Evolutionary conservation across 1,140 invertebrate genomes (phyloP).

Genomic region (Drosophila punjabiensis): DNA sequence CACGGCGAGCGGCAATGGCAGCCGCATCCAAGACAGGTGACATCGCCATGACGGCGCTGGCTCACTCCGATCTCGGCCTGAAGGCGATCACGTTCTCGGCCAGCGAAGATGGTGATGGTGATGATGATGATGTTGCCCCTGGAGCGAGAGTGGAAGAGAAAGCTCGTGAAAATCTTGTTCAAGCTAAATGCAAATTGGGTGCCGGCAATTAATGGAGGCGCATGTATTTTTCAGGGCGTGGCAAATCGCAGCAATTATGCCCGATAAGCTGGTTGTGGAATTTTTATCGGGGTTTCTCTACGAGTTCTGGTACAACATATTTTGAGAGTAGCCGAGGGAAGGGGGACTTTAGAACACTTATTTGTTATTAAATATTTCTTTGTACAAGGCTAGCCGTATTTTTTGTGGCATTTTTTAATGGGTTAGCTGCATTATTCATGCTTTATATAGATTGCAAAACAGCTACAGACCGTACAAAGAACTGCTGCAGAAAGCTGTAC

Average conservation of each 20-base stretch:
- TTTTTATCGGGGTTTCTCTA: constrained; percentile 5
- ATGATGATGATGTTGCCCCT: constrained; percentile 50
- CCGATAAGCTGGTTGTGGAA: constrained; percentile 15
- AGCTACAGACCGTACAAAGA: not conserved
- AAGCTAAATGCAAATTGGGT: constrained; percentile 33
- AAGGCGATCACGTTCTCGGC: constrained; percentile 43
- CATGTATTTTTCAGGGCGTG: constrained; percentile 22
- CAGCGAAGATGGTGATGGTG: constrained; percentile 26
- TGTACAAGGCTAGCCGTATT: not conserved
- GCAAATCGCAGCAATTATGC: constrained; percentile 22
- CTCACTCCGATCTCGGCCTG: constrained; percentile 30
- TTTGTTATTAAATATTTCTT: not conserved
- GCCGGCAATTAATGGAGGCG: constrained; percentile 32
- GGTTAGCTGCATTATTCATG: not conserved
- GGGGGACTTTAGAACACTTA: not conserved
- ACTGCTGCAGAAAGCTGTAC: not conserved
- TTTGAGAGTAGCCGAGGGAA: no score
- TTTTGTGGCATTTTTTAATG: not conserved
- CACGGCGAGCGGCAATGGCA: constrained; percentile 30
- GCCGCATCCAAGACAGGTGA: constrained; percentile 54
- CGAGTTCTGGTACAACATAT: not conserved
- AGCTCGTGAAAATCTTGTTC: constrained; percentile 63
- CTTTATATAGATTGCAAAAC: not conserved
- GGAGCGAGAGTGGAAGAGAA: constrained; percentile 59
- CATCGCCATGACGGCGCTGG: constrained; percentile 41